A percentile compares a stretch with the other conserved stretches of the same genome.
These are phyloP conservation scores for Beris chalybata DNA, from an alignment of 2,888 invertebrate genomes.

Conservation along the genomic window DNA sequence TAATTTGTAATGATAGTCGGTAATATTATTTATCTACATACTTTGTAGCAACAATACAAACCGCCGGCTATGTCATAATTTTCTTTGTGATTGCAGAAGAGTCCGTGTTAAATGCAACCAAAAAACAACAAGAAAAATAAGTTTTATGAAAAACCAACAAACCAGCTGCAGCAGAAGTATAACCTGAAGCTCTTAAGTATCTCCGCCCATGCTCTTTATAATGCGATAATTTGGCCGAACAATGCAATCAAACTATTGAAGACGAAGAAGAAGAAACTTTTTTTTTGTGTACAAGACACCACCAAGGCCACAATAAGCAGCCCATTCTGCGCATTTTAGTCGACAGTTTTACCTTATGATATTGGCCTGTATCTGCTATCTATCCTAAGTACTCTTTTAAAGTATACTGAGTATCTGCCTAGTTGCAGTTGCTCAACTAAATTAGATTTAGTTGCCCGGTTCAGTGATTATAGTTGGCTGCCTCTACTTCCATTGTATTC, in stretches of 20 bases:
- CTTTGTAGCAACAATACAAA: constrained; percentile 4
- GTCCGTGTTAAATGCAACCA: constrained; percentile 23
- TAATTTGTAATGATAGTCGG: constrained; percentile 27
- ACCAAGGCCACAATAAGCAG: constrained; percentile 26
- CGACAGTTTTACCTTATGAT: constrained; percentile 27
- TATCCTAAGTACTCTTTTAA: constrained; percentile 14
- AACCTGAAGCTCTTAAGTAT: constrained; percentile 16
- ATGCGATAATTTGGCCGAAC: constrained; percentile 29
- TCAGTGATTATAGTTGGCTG: constrained; percentile 18
- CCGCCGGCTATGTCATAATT: constrained; percentile 30
- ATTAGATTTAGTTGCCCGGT: constrained; percentile 21
- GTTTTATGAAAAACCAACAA: constrained; percentile 18
- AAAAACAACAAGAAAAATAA: constrained; percentile 7
- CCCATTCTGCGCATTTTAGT: constrained; percentile 24
- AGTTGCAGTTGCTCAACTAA: constrained; percentile 26
- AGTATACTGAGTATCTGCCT: constrained; percentile 14
- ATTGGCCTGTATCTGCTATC: constrained; percentile 19
- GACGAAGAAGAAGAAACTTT: constrained; percentile 15
- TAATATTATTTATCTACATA: constrained; percentile 16
- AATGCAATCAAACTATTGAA: constrained; percentile 24
- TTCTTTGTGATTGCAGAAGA: constrained; percentile 31
- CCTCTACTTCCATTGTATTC: constrained; percentile 1
- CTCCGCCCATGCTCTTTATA: constrained; percentile 30
- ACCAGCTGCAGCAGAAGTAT: constrained; percentile 26
- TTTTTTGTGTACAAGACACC: constrained; percentile 16